Percentiles rank a stretch among this genome's conserved stretches.
Conservation (phyloP, 2,113 vertebrate species). For the Pontoporia blainvillei region DNA sequence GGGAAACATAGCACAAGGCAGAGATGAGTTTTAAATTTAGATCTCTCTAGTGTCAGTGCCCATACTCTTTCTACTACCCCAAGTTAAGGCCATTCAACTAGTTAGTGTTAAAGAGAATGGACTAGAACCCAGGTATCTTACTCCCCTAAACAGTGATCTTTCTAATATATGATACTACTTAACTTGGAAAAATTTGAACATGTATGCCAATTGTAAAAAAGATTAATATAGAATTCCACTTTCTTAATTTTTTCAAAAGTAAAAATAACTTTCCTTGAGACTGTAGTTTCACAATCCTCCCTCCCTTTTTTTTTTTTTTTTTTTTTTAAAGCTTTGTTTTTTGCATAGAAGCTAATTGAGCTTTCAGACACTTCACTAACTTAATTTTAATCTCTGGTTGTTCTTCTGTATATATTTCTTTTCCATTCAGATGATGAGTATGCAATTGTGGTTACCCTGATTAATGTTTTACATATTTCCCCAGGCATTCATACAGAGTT, state of each 20-base stretch:
- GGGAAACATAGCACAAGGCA: neutral
- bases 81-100: neutral
- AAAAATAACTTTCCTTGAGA: neutral
- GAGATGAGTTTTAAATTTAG: neutral
- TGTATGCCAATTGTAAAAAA: neutral
- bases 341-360: slow-evolving; percentile 24
- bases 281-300: neutral
- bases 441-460: slow-evolving; percentile 30
- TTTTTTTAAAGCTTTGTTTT: neutral
- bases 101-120: neutral
- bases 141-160: neutral
- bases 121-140: neutral
- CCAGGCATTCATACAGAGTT: slow-evolving; percentile 37
- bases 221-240: neutral
- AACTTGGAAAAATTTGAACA: neutral
- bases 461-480: slow-evolving; percentile 71
- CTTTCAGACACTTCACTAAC: slow-evolving; percentile 18
- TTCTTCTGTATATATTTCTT: slow-evolving; percentile 38
- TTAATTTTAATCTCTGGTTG: slow-evolving; percentile 58
- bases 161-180: neutral
- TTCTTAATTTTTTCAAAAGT: neutral
- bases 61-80: neutral
- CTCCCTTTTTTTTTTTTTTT: neutral
- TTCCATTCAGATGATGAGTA: slow-evolving; percentile 19
- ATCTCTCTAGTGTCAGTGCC: neutral